phyloP scores from a whole-genome alignment of 2,113 vertebrate genomes.

The Lipotes vexillifer region DNA sequence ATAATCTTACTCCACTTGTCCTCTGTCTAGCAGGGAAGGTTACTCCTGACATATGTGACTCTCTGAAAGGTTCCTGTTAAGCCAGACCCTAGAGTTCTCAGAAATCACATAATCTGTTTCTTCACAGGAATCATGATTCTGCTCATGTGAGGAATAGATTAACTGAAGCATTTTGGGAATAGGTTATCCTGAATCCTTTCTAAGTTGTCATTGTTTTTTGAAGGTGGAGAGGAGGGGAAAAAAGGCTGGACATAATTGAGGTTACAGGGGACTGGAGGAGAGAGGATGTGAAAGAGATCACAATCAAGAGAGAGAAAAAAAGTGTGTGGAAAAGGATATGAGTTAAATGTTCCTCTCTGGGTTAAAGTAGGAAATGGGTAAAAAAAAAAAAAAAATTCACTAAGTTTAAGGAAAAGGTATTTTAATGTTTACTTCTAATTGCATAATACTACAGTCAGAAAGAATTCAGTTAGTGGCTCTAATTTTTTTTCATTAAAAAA shows the following conservation, averaged over 20 bases:
- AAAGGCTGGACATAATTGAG: neutral
- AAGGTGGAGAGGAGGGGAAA: neutral
- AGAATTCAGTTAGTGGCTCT: neutral
- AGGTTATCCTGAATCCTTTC: neutral
- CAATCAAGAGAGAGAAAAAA: neutral
- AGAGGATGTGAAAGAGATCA: neutral
- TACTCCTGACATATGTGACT: neutral
- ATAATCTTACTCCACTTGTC: neutral
- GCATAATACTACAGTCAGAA: neutral
- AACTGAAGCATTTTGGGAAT: neutral
- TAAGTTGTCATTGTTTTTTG: neutral
- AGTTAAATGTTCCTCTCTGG: constrained; percentile 4
- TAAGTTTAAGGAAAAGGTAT: neutral
- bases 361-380: constrained; percentile 4
- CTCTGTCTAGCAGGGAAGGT: neutral
- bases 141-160: neutral
- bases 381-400: neutral
- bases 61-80: neutral
- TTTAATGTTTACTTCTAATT: constrained; percentile 22
- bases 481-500: neutral
- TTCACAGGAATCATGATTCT: neutral
- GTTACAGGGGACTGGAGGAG: neutral
- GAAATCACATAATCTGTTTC: neutral
- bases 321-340: neutral
- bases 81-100: neutral